These are phyloP conservation scores for Apus apus DNA, from an alignment of 2,113 vertebrate species.

Conservation along the genomic window DNA sequence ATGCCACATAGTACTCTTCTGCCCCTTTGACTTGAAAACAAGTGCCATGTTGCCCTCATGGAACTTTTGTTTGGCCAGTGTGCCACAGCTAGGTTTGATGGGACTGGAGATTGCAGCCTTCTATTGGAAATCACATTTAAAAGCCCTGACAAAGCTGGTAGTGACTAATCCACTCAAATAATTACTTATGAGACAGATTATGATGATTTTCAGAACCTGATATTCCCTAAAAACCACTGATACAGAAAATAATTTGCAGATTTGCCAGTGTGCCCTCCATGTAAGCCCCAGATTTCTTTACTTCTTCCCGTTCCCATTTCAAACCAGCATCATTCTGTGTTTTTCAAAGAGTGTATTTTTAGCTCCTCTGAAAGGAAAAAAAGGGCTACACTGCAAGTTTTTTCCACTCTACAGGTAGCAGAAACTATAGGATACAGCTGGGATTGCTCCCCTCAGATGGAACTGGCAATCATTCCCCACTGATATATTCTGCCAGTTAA, in stretches of 20 bases:
- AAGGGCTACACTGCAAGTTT: not conserved
- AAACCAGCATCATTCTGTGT: not conserved
- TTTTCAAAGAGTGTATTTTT: not conserved
- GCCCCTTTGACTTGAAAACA: not conserved
- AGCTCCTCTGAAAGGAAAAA: not conserved
- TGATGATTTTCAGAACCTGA: not conserved
- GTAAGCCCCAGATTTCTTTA: not conserved
- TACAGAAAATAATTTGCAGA: not conserved
- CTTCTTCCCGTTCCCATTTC: not conserved
- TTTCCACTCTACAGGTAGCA: not conserved
- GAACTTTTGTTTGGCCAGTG: not conserved
- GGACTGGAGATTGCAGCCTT: not conserved
- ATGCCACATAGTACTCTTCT: not conserved
- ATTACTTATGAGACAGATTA: slow-evolving; percentile 1
- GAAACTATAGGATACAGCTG: not conserved
- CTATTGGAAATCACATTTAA: not conserved
- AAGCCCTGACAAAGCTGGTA: not conserved
- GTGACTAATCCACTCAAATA: slow-evolving; percentile 29
- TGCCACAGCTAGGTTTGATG: not conserved
- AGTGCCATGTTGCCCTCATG: not conserved
- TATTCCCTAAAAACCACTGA: not conserved
- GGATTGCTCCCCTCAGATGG: not conserved
- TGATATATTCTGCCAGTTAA: not conserved
- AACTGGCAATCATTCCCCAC: not conserved
- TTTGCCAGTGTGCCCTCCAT: not conserved